Evolutionary conservation across 2,113 vertebrate species (phyloP), one percentile per base, ranked within the genome.

Genomic region (Rallus limicola): DNA sequence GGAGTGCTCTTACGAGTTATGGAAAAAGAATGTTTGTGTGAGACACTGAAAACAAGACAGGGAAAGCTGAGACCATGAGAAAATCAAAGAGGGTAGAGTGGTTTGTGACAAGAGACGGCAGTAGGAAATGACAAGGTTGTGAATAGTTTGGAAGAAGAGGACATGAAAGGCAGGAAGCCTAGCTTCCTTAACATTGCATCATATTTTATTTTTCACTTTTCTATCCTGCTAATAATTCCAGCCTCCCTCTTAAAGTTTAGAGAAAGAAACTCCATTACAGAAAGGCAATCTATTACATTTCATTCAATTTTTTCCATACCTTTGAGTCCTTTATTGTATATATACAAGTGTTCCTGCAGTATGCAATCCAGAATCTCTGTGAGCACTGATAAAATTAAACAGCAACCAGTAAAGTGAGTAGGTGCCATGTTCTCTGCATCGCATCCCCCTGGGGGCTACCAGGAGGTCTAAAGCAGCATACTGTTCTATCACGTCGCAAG

Each of bases 91-190:
- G 72, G 25, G 72, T 48, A 90, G 88, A 79, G 50, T 68, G 50
- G 77, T 89, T 86, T 84, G 93, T 92, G 95, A 94, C 85, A 92
- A 89, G 95, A 96, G 95, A 92, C 5, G 17, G 65, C 90, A 84
- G 34, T 93, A 96, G 92, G 93, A 94, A 95, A 96, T 95, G 63
- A 94, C 95, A 96, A 87, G 80, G 90, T 88, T 93, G 88, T 95
- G 93, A 95, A 91, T 93, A 92, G 74, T 62, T 92, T 94, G 88
- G 83, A 89, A 97, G 92, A 71, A 94, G 90, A 48, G 38, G 44
- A 95, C 82, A 87, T 93, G 94, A 96, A 95, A 96, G 93, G 91
- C 94, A 97, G 95, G 96, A 97, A 97, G 90, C 79, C 28, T 63
- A 63, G 63, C 94, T 96, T 97, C 96, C 95, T 93, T 95, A 82